Conservation (phyloP, 1,140 invertebrate genomes). For the Lepidurus arcticus region DNA sequence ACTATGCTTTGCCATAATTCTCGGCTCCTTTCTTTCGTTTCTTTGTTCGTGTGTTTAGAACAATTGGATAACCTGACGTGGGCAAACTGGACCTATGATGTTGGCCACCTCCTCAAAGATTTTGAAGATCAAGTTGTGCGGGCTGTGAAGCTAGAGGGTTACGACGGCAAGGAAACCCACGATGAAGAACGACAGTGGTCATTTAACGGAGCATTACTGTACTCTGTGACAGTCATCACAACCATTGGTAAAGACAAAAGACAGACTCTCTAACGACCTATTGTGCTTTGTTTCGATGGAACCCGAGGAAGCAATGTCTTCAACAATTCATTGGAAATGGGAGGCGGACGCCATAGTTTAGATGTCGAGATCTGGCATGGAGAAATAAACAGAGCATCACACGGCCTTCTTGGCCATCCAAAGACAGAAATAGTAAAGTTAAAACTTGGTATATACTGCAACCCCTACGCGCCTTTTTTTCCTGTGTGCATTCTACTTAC, state of each 20-base stretch:
- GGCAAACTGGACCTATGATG: constrained; percentile 23
- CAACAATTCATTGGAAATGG: not conserved
- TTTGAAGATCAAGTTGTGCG: constrained; percentile 71
- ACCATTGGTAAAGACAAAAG: constrained; percentile 60
- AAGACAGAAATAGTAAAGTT: constrained; percentile 15
- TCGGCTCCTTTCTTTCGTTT: not conserved
- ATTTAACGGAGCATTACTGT: constrained; percentile 69
- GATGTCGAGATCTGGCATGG: not conserved
- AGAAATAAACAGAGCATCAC: not conserved
- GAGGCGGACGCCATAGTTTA: not conserved
- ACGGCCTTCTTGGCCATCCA: not conserved
- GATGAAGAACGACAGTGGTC: constrained; percentile 57
- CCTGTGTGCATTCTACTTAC: no score
- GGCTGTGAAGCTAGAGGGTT: constrained; percentile 52
- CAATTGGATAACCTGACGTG: constrained; percentile 11
- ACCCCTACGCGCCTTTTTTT: not conserved
- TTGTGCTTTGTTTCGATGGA: not conserved
- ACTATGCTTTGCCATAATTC: not conserved
- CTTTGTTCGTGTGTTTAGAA: not conserved
- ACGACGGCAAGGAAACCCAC: constrained; percentile 51
- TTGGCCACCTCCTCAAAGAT: constrained; percentile 40
- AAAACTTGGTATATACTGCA: not conserved
- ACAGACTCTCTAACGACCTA: no score
- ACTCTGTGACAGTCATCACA: constrained; percentile 75
- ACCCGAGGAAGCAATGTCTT: not conserved